Evolutionary conservation across 2,113 vertebrate genomes (phyloP), one percentile per base, ranked within the genome.

Genomic region (Indri indri): DNA sequence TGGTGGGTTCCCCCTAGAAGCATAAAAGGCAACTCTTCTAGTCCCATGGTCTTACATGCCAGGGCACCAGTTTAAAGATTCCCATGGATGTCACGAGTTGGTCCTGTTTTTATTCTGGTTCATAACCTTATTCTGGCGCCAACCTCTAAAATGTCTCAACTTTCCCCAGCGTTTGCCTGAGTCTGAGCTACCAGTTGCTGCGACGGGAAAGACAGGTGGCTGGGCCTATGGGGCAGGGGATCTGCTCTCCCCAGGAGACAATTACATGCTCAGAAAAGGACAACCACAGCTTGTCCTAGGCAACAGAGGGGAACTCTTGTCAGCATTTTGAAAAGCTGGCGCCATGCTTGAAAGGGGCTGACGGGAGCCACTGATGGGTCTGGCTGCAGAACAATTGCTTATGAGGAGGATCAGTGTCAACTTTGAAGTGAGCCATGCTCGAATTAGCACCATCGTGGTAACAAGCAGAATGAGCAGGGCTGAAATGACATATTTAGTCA

Each of bases 291-390:
- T 98, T 96, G 93, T 98, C 91, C 94, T 96, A 97, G 89, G 97
- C 96, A 95, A 97, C 97, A 98, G 97, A 98, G 98, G 96, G 88
- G 94, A 97, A 97, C 96, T 92, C 95, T 95, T 98, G 96, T 97
- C 86, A 97, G 91, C 88, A 95, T 90, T 95, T 97, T 96, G 88
- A 98, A 98, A 97, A 93, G 96, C 93, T 90, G 96, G 89, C 37
- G 97, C 97, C 94, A 97, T 98, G 98, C 98, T 98, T 98, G 97
- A 91, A 96, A 97, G 96, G 98, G 88, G 86, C 87, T 98, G 71
- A 94, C 89, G 97, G 98, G 96, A 98, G 95, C 90, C 88, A 66
- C 80, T 97, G 97, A 98, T 98, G 93, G 93, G 97, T 96, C 97
- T 97, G 47, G 91, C 96, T 98, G 84, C 92, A 97, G 97, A 97